phyloP scores from a whole-genome alignment of 2,888 invertebrate genomes.

The Spodoptera exigua region DNA sequence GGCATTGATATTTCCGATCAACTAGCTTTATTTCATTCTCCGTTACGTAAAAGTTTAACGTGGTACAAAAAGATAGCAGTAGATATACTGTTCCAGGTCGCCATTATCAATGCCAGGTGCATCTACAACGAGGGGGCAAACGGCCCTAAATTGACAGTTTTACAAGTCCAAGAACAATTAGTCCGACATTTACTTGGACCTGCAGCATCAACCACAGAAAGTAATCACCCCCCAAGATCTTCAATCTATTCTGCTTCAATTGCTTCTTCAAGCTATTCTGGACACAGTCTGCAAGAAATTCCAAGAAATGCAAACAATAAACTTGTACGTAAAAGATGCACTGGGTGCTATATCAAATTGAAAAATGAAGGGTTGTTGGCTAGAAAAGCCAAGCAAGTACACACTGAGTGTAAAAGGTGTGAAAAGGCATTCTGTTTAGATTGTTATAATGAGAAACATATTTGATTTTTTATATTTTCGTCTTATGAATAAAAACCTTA shows the following conservation, averaged over 20 bases:
- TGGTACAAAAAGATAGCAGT: conserved; percentile 48
- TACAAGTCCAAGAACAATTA: conserved; percentile 46
- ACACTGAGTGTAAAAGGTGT: conserved; percentile 48
- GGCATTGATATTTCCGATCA: conserved; percentile 48
- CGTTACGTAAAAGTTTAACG: conserved; percentile 42
- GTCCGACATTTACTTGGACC: conserved; percentile 30
- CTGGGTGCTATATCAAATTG: conserved; percentile 49
- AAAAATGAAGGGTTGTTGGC: conserved; percentile 41
- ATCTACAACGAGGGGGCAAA: conserved; percentile 33
- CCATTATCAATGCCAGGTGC: conserved; percentile 41
- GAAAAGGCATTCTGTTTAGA: conserved; percentile 40
- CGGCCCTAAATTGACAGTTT: conserved; percentile 33
- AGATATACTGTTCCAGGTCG: conserved; percentile 28
- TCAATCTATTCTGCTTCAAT: conserved; percentile 20
- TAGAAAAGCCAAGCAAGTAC: conserved; percentile 46
- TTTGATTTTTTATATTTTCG: conserved; percentile 24
- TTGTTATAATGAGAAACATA: conserved; percentile 40
- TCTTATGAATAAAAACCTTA: conserved; percentile 11
- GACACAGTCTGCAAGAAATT: conserved; percentile 40
- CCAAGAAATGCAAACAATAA: conserved; percentile 33
- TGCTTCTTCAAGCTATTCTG: conserved; percentile 13
- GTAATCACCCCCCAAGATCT: conserved; percentile 21
- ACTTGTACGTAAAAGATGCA: conserved; percentile 42
- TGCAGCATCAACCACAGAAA: conserved; percentile 39
- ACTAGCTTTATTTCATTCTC: conserved; percentile 40